These are phyloP conservation scores for Nipponacmea schrenckii DNA, from an alignment of 2,888 invertebrate genomes.

Conservation along the genomic window DNA sequence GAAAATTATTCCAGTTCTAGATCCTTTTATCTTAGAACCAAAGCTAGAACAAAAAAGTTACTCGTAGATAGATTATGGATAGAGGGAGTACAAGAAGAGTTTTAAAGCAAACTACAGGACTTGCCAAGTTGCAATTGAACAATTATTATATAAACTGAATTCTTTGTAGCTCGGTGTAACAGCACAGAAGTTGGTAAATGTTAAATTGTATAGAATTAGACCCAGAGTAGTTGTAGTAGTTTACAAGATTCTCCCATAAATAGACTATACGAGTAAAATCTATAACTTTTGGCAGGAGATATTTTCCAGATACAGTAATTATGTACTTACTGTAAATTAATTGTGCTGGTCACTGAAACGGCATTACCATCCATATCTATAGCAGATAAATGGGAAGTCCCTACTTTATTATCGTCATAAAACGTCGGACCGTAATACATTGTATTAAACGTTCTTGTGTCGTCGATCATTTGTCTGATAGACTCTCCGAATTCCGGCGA, in stretches of 20 bases:
- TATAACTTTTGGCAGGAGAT: no score
- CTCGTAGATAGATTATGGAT: no score
- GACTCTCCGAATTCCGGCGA: constrained; percentile 47
- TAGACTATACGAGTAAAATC: no score
- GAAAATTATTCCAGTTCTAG: constrained; percentile 81
- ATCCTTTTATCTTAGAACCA: constrained; percentile 75
- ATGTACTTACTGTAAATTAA: constrained; percentile 82
- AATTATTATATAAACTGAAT: background rate
- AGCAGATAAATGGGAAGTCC: constrained; percentile 91
- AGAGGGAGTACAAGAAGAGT: no score
- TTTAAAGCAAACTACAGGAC: no score
- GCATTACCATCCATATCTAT: constrained; percentile 89
- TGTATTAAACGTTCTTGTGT: constrained; percentile 50
- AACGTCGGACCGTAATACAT: constrained; percentile 69
- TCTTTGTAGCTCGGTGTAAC: background rate
- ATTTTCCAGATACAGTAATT: no score
- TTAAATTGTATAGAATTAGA: background rate
- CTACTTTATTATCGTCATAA: constrained; percentile 71
- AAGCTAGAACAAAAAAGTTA: constrained; percentile 75
- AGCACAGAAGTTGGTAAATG: background rate
- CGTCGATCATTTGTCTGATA: constrained; percentile 54
- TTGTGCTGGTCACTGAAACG: constrained; percentile 89
- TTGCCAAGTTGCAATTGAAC: no score
- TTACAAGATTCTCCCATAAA: no score
- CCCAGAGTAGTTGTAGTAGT: background rate